Evolutionary conservation across 2,888 invertebrate genomes (phyloP), one percentile per base, ranked within the genome.

Genomic region (Lomographa bimaculata): DNA sequence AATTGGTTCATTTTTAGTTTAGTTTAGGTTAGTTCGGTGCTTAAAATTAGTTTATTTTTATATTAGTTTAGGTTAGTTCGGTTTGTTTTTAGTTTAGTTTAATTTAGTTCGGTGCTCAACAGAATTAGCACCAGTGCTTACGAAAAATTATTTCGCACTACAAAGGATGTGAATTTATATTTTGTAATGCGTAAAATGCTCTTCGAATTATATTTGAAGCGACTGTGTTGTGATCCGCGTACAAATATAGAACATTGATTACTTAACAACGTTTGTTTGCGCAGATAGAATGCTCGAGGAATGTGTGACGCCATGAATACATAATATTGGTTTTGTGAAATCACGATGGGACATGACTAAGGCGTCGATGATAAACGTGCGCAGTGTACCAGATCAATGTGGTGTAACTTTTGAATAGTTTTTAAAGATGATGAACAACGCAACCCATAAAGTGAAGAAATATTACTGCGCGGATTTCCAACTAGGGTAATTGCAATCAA

Each of bases 211-310:
- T 29, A 41, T 33, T 43, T 34, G 26, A 41, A 28, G 48, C 47
- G 40, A 40, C 42, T 39, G 40, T 46, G 60, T 63, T 62, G 60
- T 65, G 57, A 60, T 58, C 44, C 44, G 49, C 50, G 39, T 65
- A 62, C 62, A 61, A 60, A 64, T 65, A 66, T 58, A 63, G 60
- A 60, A 63, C 60, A 63, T 63, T 60, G 69, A 69, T 74, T 72
- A 68, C 60, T 57, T 60, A 72, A 71, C 64, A 60, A 38, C 57
- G 57, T 64, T 60, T 68, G 66, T 69, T 66, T 65, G 63, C 61
- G 62, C 64, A 61, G 59, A 57, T 57, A 64, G 59, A 65, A 70
- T 62, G 62, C 53, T 61, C 50, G 50, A 60, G 38, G 66, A 63
- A 67, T 71, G 66, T 52, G 58, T 64, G 61, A 66, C 57, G 64